Conservation (phyloP, 2,888 invertebrate genomes). For the Papilio gigon region DNA sequence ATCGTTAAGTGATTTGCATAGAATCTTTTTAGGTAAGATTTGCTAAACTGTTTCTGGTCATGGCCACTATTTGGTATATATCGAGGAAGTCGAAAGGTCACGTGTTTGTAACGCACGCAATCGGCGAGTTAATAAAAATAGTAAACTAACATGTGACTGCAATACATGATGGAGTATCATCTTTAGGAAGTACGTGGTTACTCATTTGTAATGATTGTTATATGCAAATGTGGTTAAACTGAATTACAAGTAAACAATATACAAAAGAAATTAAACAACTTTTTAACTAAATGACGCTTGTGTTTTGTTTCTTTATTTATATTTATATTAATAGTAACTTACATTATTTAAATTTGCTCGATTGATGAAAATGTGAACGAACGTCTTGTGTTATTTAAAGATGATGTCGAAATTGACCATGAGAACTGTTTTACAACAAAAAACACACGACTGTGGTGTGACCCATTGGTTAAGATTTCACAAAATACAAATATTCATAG, state of each 20-base stretch:
- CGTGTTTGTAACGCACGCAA: neutral
- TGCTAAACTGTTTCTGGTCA: neutral
- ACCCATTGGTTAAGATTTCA: neutral
- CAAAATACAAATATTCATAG: neutral
- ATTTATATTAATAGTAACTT: neutral
- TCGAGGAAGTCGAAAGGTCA: conserved; percentile 17
- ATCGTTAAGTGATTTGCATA: neutral
- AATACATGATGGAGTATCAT: neutral
- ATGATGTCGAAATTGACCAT: conserved; percentile 1
- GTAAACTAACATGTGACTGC: neutral
- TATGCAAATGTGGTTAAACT: too few species aligned
- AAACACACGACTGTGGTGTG: neutral
- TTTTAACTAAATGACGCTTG: too few species aligned
- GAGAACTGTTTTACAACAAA: neutral
- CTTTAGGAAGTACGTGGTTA: neutral
- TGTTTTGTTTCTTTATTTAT: too few species aligned
- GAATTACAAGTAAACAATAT: too few species aligned
- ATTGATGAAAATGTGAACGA: neutral
- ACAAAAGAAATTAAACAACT: too few species aligned
- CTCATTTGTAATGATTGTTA: neutral
- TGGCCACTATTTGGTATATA: neutral
- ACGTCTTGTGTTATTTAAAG: neutral
- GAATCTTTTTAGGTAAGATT: conserved; percentile 13
- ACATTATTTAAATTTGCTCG: neutral
- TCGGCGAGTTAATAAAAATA: neutral